Evolutionary conservation across 2,113 vertebrate species (phyloP), one percentile per base, ranked within the genome.

Genomic region (Typhlomys cinereus): DNA sequence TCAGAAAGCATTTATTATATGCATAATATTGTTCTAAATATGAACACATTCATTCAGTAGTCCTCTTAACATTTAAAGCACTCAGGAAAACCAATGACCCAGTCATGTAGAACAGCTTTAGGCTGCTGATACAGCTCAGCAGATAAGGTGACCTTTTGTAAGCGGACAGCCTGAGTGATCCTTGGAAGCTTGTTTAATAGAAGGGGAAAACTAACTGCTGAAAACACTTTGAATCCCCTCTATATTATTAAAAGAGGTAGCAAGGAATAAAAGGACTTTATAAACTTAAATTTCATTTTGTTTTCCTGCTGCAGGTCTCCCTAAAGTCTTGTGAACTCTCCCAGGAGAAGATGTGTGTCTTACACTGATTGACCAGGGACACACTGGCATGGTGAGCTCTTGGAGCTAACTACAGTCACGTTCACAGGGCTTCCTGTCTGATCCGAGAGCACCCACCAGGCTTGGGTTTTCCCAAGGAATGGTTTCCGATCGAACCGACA

Each of bases 151-250:
- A n/a, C n/a, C n/a, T n/a, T n/a, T n/a, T n/a, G n/a, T n/a, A n/a
- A n/a, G n/a, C n/a, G n/a, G n/a, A n/a, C n/a, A n/a, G n/a, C n/a
- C n/a, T n/a, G n/a, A n/a, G n/a, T n/a, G n/a, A n/a, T n/a, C n/a
- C n/a, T n/a, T n/a, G n/a, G n/a, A n/a, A n/a, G n/a, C n/a, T n/a
- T n/a, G n/a, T n/a, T n/a, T n/a, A n/a, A n/a, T n/a, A n/a, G n/a
- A n/a, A n/a, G n/a, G n/a, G n/a, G n/a, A n/a, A n/a, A n/a, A n/a
- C n/a, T n/a, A n/a, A n/a, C n/a, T n/a, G n/a, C n/a, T n/a, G n/a
- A 54, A 81, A 85, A 76, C 15, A 50, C 57, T 90, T 88, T 81
- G n/a, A n/a, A 52, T 90, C 85, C 21, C 88, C 57, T 94, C 39
- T 61, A 10, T 75, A 82, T 75, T 80, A 88, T 54, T 36, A 85